Evolutionary conservation across 2,113 vertebrate species (phyloP).

Genomic region (Antechinus stuartii): DNA sequence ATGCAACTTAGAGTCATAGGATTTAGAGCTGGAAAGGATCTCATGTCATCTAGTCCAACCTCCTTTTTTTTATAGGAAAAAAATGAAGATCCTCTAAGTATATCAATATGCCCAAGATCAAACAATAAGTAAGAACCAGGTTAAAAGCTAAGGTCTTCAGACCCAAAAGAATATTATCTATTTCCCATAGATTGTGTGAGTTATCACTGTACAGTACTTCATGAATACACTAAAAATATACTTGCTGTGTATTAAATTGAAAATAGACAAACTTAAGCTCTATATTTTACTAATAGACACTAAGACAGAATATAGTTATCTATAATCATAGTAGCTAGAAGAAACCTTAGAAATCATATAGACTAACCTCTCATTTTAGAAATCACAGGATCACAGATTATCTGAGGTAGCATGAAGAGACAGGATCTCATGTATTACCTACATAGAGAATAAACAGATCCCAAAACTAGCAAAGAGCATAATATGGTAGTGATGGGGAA

Average conservation of each 20-base stretch:
- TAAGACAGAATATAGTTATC: not conserved
- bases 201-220: not conserved
- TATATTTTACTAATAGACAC: not conserved
- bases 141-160: not conserved
- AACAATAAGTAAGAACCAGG: not conserved
- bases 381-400: not conserved
- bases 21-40: not conserved
- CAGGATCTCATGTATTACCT: not conserved
- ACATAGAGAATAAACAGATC: not conserved
- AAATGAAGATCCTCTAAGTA: not conserved
- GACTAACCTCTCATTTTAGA: not conserved
- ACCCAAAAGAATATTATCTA: not conserved
- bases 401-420: not conserved
- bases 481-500: not conserved
- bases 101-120: not conserved
- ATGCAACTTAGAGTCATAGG: not conserved
- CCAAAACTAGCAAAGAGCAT: not conserved
- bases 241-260: not conserved
- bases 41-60: not conserved
- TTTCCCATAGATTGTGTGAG: not conserved
- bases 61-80: not conserved
- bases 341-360: not conserved
- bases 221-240: not conserved
- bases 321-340: not conserved
- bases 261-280: not conserved